A percentile compares a stretch with the other conserved stretches of the same genome.
Conservation (phyloP, 2,888 invertebrate genomes). For the Aphrophora alni region DNA sequence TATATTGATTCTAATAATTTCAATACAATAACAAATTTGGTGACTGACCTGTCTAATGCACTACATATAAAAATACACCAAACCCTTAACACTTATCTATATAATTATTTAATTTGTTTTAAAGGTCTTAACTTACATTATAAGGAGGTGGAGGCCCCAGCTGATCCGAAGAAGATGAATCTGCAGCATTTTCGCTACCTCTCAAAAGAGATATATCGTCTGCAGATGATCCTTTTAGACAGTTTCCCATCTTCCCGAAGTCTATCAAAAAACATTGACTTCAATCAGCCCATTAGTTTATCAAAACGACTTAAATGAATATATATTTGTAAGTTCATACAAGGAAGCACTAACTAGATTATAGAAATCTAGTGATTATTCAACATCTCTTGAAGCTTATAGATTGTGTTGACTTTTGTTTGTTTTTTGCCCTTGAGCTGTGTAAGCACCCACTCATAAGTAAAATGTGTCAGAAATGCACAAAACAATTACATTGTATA, state of each 20-base stretch:
- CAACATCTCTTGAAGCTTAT: not conserved
- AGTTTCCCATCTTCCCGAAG: conserved; percentile 68
- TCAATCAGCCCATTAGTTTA: conserved; percentile 29
- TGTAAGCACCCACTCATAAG: not conserved
- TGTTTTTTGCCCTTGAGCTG: not conserved
- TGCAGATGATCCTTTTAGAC: conserved; percentile 69
- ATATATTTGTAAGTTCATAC: not conserved
- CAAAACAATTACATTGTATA: not conserved
- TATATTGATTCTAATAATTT: too few relatives aligned
- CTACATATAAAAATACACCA: too few relatives aligned
- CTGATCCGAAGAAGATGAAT: conserved; percentile 64
- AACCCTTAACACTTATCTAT: too few relatives aligned
- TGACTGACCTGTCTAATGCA: too few relatives aligned
- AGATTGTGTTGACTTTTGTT: not conserved
- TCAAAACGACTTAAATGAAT: not conserved
- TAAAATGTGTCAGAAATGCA: not conserved
- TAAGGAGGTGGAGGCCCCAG: conserved; percentile 64
- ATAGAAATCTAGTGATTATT: not conserved
- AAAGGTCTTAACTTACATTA: conserved; percentile 57
- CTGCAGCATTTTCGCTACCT: conserved; percentile 64
- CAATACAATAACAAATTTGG: too few relatives aligned
- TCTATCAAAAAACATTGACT: not conserved
- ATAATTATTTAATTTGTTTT: too few relatives aligned
- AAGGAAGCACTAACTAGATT: not conserved
- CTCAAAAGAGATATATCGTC: conserved; percentile 69